These are phyloP conservation scores for Microtus pennsylvanicus DNA, from an alignment of 2,113 vertebrate species.

Conservation along the genomic window DNA sequence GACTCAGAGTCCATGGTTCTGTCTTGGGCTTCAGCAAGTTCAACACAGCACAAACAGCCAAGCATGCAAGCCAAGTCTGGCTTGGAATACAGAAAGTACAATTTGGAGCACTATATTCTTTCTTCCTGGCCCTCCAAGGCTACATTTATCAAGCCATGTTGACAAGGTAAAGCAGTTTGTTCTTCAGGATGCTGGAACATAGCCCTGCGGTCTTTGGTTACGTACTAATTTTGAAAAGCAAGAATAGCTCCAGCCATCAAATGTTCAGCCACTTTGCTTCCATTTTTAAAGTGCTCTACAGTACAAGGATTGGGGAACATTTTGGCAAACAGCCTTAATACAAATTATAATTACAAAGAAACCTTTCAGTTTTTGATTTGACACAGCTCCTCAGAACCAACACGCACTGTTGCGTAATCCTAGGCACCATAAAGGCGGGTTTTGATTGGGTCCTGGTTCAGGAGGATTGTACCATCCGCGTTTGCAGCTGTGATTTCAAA, in stretches of 20 bases:
- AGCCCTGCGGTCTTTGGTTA: not conserved
- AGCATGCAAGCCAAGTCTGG: not conserved
- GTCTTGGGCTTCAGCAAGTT: conserved; percentile 2
- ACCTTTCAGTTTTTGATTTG: conserved; percentile 58
- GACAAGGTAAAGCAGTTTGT: not conserved
- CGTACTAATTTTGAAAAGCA: conserved; percentile 28
- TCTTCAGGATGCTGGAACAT: not conserved
- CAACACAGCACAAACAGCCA: conserved; percentile 12
- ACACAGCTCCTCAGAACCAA: conserved; percentile 63
- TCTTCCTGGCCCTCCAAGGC: not conserved
- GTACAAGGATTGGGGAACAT: conserved; percentile 52
- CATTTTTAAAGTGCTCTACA: conserved; percentile 31
- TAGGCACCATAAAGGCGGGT: conserved; percentile 32
- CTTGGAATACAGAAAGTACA: not conserved
- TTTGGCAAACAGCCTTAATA: conserved; percentile 63
- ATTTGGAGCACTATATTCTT: not conserved
- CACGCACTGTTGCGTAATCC: conserved; percentile 57
- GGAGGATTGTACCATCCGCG: conserved; percentile 23
- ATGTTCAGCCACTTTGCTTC: conserved; percentile 24
- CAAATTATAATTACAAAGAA: conserved; percentile 72
- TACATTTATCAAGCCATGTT: conserved; percentile 34
- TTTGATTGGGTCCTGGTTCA: not conserved
- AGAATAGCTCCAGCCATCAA: conserved; percentile 16
- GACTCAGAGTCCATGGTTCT: not conserved
- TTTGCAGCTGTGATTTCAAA: conserved; percentile 7